Base-by-base conservation (phyloP, 1,140 invertebrate species). In the Zaprionus taronus region DNA sequence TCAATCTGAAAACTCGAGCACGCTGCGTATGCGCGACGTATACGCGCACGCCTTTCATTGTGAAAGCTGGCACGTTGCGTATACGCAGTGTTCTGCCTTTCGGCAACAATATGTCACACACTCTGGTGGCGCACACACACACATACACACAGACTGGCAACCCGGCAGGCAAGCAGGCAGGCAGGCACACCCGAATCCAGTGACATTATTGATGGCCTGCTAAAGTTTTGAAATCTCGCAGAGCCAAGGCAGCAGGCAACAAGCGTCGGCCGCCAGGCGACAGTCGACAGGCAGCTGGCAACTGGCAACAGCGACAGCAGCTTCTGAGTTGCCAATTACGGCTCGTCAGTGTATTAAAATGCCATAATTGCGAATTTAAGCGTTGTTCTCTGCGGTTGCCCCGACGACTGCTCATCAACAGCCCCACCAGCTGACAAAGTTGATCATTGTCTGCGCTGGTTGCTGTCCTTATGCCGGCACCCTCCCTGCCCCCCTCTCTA, bases 291-390 rank as follows among this genome's bases (percentile, higher is more conserved):
- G 36, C 64, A 41, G 14, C 36, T 22, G 65, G 17, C 64, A 41
- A n/a, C 22, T 26, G 63, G 62, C 64, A 47, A 47, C 69, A 57
- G 51, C 62, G 63, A 47, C 64, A 47, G 17, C 69, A 57, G 51
- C 62, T 57, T 31, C 15, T 36, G 83, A 80, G 79, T 80, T 71
- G 75, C 74, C 84, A 87, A 89, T 87, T 81, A 87, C 75, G 71
- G 49, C 69, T 80, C 61, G 67, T 72, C 62, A 65, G 83, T 89
- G 77, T 85, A 89, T 89, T 89, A 89, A 89, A 90, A 81, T 74
- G 86, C 69, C 84, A 89, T 89, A 89, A 89, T 90, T 90, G 81
- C 79, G 66, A 87, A 79, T 85, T 90, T 61, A 81, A 81, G 84
- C 73, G 66, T 60, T 55, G 69, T 63, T 60, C 78, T 56, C 41